phyloP scores from a whole-genome alignment of 2,797 vertebrate species.

The Ibycter americanus region DNA sequence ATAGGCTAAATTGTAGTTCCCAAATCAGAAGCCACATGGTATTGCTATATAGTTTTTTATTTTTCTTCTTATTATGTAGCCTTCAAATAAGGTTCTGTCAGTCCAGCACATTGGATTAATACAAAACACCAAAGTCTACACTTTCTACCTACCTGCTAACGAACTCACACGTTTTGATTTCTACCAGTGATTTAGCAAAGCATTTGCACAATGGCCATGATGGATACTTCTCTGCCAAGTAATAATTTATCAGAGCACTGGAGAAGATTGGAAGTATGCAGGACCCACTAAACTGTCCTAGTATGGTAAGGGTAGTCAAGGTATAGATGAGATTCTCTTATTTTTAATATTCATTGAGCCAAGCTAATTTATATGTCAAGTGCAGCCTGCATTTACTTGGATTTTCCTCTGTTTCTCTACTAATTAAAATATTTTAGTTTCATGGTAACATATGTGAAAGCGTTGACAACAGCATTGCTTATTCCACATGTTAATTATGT shows the following conservation, averaged over 20 bases:
- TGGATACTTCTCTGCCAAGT: background rate
- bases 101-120: background rate
- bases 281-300: background rate
- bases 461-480: conserved; percentile 29
- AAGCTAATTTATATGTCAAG: background rate
- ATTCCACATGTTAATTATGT: conserved; percentile 56
- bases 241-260: background rate
- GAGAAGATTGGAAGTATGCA: background rate
- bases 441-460: conserved; percentile 16
- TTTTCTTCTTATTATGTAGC: background rate
- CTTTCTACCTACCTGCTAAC: background rate
- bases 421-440: conserved; percentile 37
- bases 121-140: background rate
- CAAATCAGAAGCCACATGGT: conserved; percentile 49
- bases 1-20: conserved; percentile 46
- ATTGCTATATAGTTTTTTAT: background rate
- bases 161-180: background rate
- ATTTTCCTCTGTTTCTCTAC: background rate
- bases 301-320: background rate
- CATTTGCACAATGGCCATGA: background rate
- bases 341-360: background rate
- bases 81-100: background rate
- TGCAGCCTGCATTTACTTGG: background rate
- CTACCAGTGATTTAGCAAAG: background rate
- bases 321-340: background rate